These are phyloP conservation scores for Pseudomugil gertrudae DNA, from an alignment of 2,797 vertebrate species.

Conservation along the genomic window DNA sequence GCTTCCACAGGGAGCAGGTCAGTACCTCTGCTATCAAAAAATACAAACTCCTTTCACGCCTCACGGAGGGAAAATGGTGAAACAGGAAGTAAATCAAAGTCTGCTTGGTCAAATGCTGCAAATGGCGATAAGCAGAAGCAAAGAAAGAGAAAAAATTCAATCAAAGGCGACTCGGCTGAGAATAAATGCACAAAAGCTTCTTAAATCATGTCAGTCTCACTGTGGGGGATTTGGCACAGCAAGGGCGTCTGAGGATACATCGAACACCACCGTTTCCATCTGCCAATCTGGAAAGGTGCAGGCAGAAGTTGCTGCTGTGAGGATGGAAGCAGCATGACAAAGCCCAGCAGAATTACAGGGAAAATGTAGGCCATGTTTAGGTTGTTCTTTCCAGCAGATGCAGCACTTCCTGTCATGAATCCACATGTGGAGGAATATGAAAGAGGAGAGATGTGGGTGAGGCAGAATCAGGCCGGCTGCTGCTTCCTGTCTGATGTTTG, in stretches of 20 bases:
- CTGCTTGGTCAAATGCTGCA: conserved; percentile 41
- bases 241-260: conserved; percentile 60
- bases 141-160: conserved; percentile 28
- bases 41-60: conserved; percentile 11
- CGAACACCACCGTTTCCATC: conserved; percentile 68
- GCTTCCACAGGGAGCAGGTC: conserved; percentile 27
- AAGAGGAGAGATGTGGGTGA: conserved; percentile 48
- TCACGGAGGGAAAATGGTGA: neutral
- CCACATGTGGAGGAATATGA: conserved; percentile 61
- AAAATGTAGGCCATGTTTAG: conserved; percentile 58
- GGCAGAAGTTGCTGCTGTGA: conserved; percentile 53
- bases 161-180: conserved; percentile 59
- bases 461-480: conserved; percentile 60
- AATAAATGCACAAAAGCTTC: conserved; percentile 68
- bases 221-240: conserved; percentile 65
- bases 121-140: conserved; percentile 38
- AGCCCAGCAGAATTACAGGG: conserved; percentile 45
- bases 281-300: conserved; percentile 58
- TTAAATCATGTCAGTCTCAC: conserved; percentile 74
- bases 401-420: conserved; percentile 33
- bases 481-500: conserved; percentile 70
- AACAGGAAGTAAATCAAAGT: conserved; percentile 3
- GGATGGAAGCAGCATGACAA: conserved; percentile 63
- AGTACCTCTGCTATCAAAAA: neutral
- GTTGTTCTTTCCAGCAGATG: conserved; percentile 20